A percentile compares a stretch with the other conserved stretches of the same genome.
Conservation (phyloP, 2,797 vertebrate species). For the Streptopelia turtur region DNA sequence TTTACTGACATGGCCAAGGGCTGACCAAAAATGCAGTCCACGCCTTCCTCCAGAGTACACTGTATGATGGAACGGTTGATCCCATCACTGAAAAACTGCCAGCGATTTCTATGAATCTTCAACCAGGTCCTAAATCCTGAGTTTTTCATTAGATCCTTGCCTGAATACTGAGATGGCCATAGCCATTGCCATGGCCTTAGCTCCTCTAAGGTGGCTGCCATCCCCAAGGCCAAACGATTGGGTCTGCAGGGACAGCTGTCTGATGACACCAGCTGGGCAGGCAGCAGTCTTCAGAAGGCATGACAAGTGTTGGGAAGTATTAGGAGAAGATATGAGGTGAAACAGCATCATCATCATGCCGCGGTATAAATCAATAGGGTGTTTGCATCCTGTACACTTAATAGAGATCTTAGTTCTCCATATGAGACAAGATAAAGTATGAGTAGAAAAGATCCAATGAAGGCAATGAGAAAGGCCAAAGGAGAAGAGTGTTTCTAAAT, state of each 20-base stretch:
- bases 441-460: neutral
- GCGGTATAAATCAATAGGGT: neutral
- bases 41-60: neutral
- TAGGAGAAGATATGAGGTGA: neutral
- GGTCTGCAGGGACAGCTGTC: neutral
- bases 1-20: neutral
- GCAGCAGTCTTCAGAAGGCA: neutral
- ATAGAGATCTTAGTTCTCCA: neutral
- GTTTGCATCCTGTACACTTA: neutral
- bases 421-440: neutral
- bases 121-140: neutral
- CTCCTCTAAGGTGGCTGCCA: neutral
- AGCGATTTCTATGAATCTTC: neutral
- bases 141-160: neutral
- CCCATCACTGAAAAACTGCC: neutral
- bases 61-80: neutral
- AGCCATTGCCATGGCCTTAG: too few relatives aligned
- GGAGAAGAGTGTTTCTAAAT: neutral
- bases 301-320: fast-evolving
- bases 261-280: neutral
- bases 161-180: fast-evolving
- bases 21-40: neutral
- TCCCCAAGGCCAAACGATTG: neutral
- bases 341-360: neutral
- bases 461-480: neutral